Evolutionary conservation across 2,113 vertebrate species (phyloP), one percentile per base, ranked within the genome.

Genomic region (Rynchops niger): DNA sequence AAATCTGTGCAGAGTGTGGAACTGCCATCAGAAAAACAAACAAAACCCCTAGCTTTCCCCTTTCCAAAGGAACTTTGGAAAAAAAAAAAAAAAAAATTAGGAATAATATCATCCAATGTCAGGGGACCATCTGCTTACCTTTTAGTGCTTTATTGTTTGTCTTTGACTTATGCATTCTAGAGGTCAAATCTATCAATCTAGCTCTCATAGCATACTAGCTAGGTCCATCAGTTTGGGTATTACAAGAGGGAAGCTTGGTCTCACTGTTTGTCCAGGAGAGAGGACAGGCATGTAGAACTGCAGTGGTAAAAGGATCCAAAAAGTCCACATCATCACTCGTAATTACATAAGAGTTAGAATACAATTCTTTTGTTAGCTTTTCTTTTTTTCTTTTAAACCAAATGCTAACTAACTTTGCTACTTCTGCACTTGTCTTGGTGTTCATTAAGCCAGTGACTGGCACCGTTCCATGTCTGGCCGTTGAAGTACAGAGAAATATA

Each of bases 401-500:
- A 15, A 47, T 67, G 5, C 73, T 78, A 91, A 81, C 53, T 80
- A 56, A 81, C 81, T 77, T 92, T 52, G 4, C 23, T 74, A 23
- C 85, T 88, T 95, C 42, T 65, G 55, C 34, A 15, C 55, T 74
- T 18, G 3, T 25, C 61, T 94, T 67, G 67, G 76, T 79, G 86
- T 91, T 96, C 92, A 67, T 89, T 86, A 90, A 92, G 52, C 32
- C 22, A 11, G 27, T 34, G 66, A 92, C 74, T 94, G 98, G 92
- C 97, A 95, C 34, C 1, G 17, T 91, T 96, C 95, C 91, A 96
- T 6, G 13, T 87, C 81, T 95, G 76, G 53, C 81, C 20, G 26
- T 65, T 42, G 83, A 92, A 95, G 47, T 58, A 36, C 59, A 66
- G 84, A 98, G 94, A 97, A 97, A 93, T 89, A 90, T 27, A 77